Conservation (phyloP, 2,113 vertebrate species). For the Cathartes aura region DNA sequence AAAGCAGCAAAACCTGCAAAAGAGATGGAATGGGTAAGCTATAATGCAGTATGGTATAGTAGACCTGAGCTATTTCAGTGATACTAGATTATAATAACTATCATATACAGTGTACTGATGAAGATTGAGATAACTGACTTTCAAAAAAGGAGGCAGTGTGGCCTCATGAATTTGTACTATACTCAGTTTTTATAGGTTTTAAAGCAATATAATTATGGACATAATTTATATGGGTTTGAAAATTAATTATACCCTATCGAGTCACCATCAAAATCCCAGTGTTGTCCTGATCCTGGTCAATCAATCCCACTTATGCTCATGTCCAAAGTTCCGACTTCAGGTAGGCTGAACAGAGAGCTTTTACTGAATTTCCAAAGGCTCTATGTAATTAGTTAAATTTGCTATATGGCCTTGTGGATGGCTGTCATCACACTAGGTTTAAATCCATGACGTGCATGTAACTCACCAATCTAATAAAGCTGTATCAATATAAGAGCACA, state of each 20-base stretch:
- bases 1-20: constrained; percentile 70
- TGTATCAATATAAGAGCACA: neutral
- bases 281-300: neutral
- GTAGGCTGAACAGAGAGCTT: neutral
- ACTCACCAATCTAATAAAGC: neutral
- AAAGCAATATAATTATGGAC: neutral
- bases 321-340: neutral
- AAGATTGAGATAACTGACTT: neutral
- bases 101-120: neutral
- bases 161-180: neutral
- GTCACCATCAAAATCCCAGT: neutral
- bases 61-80: neutral
- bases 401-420: neutral
- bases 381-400: neutral
- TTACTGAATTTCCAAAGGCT: neutral
- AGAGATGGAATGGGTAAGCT: neutral
- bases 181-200: neutral
- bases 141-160: neutral
- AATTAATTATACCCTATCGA: neutral
- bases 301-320: neutral
- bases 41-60: neutral
- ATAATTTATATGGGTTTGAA: neutral
- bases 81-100: neutral
- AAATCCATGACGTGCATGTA: neutral
- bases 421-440: neutral